A percentile compares a stretch with the other conserved stretches of the same genome.
Conservation (phyloP, 2,113 vertebrate genomes). For the Fukomys damarensis region DNA sequence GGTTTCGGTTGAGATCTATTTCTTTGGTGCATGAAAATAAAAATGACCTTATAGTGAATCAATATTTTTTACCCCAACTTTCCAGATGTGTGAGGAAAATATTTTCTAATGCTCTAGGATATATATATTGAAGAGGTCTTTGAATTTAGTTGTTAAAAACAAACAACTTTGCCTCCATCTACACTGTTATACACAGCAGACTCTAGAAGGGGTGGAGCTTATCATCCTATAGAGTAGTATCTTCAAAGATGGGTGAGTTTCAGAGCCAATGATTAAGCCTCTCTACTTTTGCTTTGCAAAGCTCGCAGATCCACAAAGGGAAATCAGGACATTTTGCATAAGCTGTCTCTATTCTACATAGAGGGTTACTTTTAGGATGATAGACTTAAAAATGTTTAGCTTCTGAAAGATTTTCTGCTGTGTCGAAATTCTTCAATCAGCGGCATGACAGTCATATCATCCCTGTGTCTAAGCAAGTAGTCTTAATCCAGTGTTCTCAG, state of each 20-base stretch:
- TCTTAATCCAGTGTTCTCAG: not conserved
- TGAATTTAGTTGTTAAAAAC: constrained; percentile 23
- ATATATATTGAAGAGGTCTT: not conserved
- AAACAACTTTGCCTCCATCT: not conserved
- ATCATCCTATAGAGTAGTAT: too few species aligned
- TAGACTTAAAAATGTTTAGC: not conserved
- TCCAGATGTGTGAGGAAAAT: not conserved
- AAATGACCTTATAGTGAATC: not conserved
- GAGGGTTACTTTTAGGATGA: not conserved
- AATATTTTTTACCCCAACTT: not conserved
- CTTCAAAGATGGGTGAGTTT: not conserved
- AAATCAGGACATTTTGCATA: not conserved
- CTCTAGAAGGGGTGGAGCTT: not conserved
- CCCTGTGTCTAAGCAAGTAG: not conserved
- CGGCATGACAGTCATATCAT: not conserved
- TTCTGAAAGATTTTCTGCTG: not conserved
- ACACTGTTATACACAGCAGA: not conserved
- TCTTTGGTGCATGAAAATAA: not conserved
- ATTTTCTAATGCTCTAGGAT: not conserved
- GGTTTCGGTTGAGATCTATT: not conserved
- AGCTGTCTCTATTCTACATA: not conserved
- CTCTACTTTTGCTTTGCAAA: not conserved
- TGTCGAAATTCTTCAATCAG: not conserved
- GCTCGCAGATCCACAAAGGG: not conserved
- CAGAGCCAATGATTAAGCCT: not conserved